Conservation (phyloP, 2,113 vertebrate genomes). For the Clupea harengus region DNA sequence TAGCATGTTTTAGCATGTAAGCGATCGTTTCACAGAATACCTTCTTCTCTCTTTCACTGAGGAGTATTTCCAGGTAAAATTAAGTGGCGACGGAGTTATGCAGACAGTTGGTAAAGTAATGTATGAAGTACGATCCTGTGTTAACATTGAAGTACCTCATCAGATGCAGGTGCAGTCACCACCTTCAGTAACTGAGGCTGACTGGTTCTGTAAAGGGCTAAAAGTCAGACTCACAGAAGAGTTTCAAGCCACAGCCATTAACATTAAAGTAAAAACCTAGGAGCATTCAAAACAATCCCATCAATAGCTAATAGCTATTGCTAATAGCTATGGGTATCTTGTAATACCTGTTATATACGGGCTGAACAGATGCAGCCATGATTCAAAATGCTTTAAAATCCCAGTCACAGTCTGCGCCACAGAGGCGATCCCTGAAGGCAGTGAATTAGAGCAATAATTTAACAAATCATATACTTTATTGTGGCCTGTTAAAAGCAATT, state of each 20-base stretch:
- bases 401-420: background rate
- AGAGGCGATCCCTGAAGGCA: background rate
- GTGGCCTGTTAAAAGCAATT: background rate
- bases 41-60: too few relatives aligned
- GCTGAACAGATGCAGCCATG: background rate
- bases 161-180: constrained; percentile 10
- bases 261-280: background rate
- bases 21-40: too few relatives aligned
- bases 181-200: background rate
- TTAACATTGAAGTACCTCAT: constrained; percentile 43
- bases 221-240: background rate
- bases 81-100: constrained; percentile 13
- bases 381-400: background rate
- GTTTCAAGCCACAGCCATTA: background rate
- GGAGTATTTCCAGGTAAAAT: too few relatives aligned
- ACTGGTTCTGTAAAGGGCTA: background rate
- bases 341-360: background rate
- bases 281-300: background rate
- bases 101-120: background rate
- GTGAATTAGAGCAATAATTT: background rate
- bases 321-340: background rate
- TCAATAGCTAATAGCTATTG: background rate
- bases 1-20: too few relatives aligned
- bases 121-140: background rate
- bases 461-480: background rate